Base-by-base conservation (phyloP, 1,140 invertebrate species). In the Hestina assimilis region DNA sequence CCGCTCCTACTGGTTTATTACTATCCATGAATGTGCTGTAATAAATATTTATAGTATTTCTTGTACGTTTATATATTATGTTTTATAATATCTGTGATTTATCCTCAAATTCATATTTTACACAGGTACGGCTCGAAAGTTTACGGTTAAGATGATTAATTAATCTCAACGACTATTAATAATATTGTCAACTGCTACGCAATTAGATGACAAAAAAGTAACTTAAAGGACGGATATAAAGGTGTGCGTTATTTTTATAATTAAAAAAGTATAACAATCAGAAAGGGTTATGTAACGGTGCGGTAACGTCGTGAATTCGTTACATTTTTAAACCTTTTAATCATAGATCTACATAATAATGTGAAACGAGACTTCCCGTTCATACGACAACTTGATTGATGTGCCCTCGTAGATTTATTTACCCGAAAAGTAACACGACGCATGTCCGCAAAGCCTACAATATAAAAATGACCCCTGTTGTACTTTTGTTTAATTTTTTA, bases 361-460 rank as follows among this genome's bases (percentile, higher is more conserved):
- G 68, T 71, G 72, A 72, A 75, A 69, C 73, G 76, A 75, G 69
- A 77, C 75, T 86, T 80, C 77, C 80, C 75, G 79, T 78, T 73
- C 74, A 80, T 79, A 79, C 71, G 80, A 79, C 82, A 82, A 76
- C 72, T 81, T 88, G 84, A 88, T 86, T 83, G 85, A 88, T 88
- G 79, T 76, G 66, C 69, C 63, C 77, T 78, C 68, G 79, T 85
- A 84, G 83, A 86, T 86, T 88, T 87, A 83, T 87, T 79, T 79
- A 64, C 70, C 59, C 67, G 70, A 83, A 86, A 87, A 84, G 77
- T 80, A 77, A 74, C 72, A 81, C 70, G 75, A 75, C 65, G 83
- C 73, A 75, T 66, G 78, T 86, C 79, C 78, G 71, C 80, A 72
- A 73, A 77, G 75, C 75, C 72, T 81, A 66, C 70, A 69, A 67